A percentile compares a stretch with the other conserved stretches of the same genome.
Conservation (phyloP, 2,113 vertebrate species). For the Cololabis saira region DNA sequence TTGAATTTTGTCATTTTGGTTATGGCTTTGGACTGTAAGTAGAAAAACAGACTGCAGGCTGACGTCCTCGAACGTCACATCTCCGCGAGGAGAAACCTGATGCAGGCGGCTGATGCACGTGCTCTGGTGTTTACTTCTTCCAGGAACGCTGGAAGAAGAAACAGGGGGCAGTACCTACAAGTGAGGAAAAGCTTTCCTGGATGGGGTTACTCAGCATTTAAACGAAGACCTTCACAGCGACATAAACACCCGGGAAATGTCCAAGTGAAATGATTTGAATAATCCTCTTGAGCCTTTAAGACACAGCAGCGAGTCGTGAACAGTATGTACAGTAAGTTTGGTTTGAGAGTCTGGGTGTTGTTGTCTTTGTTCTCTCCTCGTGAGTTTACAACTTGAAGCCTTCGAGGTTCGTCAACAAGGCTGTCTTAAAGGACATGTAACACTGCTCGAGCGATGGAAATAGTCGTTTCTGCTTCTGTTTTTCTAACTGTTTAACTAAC, state of each 20-base stretch:
- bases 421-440: neutral
- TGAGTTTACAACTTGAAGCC: conserved; percentile 13
- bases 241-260: conserved; percentile 21
- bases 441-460: too few species aligned
- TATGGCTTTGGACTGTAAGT: too few species aligned
- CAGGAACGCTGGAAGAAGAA: conserved; percentile 44
- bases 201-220: conserved; percentile 50
- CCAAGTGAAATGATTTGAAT: conserved; percentile 21
- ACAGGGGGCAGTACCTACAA: neutral
- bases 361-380: conserved; percentile 44
- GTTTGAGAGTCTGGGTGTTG: neutral
- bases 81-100: conserved; percentile 42
- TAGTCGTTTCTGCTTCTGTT: too few species aligned
- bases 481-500: too few species aligned
- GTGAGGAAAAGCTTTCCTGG: conserved; percentile 66
- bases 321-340: conserved; percentile 46
- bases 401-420: conserved; percentile 28
- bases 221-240: neutral
- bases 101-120: conserved; percentile 72
- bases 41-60: conserved; percentile 25
- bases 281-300: conserved; percentile 1
- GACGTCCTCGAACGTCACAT: conserved; percentile 46
- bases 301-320: conserved; percentile 14
- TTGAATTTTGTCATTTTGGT: too few species aligned
- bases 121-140: conserved; percentile 81